A percentile compares a stretch with the other conserved stretches of the same genome.
phyloP scores from a whole-genome alignment of 2,888 invertebrate genomes.

The Zele albiditarsus region DNA sequence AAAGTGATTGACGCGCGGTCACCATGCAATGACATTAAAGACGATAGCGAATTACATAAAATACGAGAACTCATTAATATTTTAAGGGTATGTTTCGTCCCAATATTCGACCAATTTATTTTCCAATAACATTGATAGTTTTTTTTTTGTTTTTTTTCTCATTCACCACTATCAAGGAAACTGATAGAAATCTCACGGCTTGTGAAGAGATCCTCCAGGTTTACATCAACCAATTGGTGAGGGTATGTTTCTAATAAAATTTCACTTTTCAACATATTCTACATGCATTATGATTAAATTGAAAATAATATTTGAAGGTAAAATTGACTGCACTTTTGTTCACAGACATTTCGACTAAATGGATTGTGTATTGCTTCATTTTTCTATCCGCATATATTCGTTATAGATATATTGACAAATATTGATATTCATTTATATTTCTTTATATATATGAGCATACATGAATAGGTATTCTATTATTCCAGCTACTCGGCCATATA shows the following conservation, averaged over 20 bases:
- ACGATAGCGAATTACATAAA: slow-evolving; percentile 54
- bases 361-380: no score
- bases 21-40: slow-evolving; percentile 33
- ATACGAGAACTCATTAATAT: slow-evolving; percentile 58
- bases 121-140: not conserved
- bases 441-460: no score
- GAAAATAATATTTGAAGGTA: no score
- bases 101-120: not conserved
- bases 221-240: slow-evolving; percentile 58
- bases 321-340: no score
- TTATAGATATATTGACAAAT: no score
- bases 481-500: no score
- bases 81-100: slow-evolving; percentile 54
- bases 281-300: no score
- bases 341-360: no score
- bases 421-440: no score
- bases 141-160: not conserved
- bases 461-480: no score
- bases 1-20: slow-evolving; percentile 20
- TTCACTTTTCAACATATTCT: not conserved
- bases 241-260: slow-evolving; percentile 53
- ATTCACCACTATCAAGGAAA: slow-evolving; percentile 44
- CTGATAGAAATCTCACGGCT: slow-evolving; percentile 62
- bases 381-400: no score
- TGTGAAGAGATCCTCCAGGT: slow-evolving; percentile 63